These are phyloP conservation scores for Salvelinus alpinus DNA, from an alignment of 2,113 vertebrate genomes.

Conservation along the genomic window DNA sequence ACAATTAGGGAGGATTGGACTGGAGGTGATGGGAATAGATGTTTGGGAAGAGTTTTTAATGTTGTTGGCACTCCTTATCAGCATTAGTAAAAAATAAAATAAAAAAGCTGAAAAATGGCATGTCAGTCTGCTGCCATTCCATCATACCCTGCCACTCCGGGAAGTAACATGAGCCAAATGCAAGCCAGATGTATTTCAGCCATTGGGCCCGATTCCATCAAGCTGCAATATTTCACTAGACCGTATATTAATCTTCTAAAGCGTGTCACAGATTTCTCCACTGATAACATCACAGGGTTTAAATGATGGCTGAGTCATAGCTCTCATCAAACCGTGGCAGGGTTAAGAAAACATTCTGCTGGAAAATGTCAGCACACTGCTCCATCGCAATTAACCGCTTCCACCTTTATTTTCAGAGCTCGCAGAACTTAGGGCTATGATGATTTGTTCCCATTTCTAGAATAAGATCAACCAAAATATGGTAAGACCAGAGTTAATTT, in stretches of 20 bases:
- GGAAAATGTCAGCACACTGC: slow-evolving; percentile 8
- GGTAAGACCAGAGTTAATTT: no score
- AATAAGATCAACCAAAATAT: no score
- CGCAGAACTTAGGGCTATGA: not conserved
- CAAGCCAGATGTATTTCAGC: slow-evolving; percentile 74
- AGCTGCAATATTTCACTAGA: slow-evolving; percentile 70
- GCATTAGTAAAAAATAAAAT: slow-evolving; percentile 36
- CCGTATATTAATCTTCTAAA: slow-evolving; percentile 70
- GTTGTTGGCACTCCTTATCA: slow-evolving; percentile 70
- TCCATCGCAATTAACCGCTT: slow-evolving; percentile 38
- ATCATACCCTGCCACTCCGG: slow-evolving; percentile 66
- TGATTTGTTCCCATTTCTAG: no score
- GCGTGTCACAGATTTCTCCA: slow-evolving; percentile 66
- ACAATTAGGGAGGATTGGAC: slow-evolving; percentile 35
- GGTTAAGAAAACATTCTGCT: slow-evolving; percentile 49
- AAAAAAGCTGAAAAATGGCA: slow-evolving; percentile 55
- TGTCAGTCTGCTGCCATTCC: slow-evolving; percentile 62
- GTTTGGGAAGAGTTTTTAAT: slow-evolving; percentile 47
- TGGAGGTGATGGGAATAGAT: slow-evolving; percentile 42
- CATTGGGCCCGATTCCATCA: slow-evolving; percentile 53
- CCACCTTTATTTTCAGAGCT: slow-evolving; percentile 27
- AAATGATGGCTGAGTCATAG: slow-evolving; percentile 37
- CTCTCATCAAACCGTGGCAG: slow-evolving; percentile 55
- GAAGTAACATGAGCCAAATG: slow-evolving; percentile 74
- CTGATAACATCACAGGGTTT: slow-evolving; percentile 69